A percentile compares a stretch with the other conserved stretches of the same genome.
phyloP scores from a whole-genome alignment of 2,797 vertebrate genomes.

The Lateolabrax maculatus region DNA sequence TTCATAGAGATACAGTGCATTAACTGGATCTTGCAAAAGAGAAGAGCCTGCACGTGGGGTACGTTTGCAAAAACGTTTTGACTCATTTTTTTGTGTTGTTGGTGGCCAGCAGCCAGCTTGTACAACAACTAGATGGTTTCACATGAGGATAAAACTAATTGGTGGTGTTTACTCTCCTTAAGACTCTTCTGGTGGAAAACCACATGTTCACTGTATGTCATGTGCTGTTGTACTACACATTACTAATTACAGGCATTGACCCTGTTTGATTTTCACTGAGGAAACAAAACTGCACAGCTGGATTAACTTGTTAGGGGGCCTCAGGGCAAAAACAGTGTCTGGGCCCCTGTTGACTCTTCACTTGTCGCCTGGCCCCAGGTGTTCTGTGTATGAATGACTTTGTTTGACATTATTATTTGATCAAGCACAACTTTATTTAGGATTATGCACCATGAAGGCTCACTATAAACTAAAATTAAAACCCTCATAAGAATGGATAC shows the following conservation, averaged over 20 bases:
- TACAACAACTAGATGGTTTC: background rate
- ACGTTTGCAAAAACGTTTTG: background rate
- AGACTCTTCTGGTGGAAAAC: background rate
- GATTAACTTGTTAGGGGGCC: background rate
- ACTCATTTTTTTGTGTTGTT: background rate
- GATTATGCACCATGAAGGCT: background rate
- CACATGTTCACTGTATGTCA: background rate
- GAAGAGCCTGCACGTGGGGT: background rate
- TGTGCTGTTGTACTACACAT: background rate
- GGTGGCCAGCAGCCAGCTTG: background rate
- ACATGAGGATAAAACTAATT: background rate
- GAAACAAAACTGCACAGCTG: background rate
- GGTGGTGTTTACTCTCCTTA: background rate
- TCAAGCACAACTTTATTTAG: background rate
- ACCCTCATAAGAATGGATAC: background rate
- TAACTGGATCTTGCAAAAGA: too few relatives aligned
- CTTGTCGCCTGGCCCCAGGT: background rate
- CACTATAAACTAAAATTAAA: background rate
- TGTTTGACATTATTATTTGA: background rate
- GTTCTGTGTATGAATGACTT: background rate
- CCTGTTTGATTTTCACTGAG: background rate
- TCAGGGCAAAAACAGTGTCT: background rate
- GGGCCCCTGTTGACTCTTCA: background rate
- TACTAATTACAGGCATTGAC: too few relatives aligned
- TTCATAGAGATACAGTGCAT: background rate